These are phyloP conservation scores for Oreocharis arfaki DNA, from an alignment of 2,113 vertebrate genomes.

Conservation along the genomic window DNA sequence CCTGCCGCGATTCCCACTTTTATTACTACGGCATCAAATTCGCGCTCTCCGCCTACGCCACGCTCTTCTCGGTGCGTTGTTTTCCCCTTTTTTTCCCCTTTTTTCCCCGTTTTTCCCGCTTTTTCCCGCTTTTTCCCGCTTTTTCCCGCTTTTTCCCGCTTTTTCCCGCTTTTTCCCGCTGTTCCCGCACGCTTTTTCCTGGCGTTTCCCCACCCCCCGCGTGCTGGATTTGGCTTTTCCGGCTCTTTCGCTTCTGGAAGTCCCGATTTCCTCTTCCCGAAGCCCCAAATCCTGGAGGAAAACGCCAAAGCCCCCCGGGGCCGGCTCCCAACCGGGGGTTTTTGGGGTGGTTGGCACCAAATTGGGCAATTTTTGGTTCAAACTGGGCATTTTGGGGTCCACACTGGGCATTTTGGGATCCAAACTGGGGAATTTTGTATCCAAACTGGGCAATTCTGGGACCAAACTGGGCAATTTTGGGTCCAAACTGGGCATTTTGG, in stretches of 20 bases:
- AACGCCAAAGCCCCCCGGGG: neutral
- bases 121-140: neutral
- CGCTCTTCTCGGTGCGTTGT: neutral
- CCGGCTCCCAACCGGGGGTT: neutral
- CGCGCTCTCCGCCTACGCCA: neutral
- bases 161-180: neutral
- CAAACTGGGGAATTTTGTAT: no score
- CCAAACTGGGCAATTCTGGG: neutral
- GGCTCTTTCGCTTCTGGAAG: rapidly evolving
- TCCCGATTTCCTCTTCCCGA: neutral
- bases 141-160: neutral
- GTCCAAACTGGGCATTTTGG: neutral
- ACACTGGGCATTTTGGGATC: neutral
- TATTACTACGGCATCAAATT: neutral
- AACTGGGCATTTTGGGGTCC: neutral
- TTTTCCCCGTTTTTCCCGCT: rapidly evolving
- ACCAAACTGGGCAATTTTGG: neutral
- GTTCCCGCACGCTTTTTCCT: neutral
- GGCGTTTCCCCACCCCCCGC: neutral
- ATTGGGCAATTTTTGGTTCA: neutral
- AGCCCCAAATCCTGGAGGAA: neutral
- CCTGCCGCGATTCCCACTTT: neutral
- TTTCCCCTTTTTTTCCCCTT: rapidly evolving
- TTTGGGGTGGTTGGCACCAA: neutral
- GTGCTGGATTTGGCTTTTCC: neutral